A percentile compares a stretch with the other conserved stretches of the same genome.
These are phyloP conservation scores for Ernsta delagoae DNA, from an alignment of 2,888 invertebrate genomes.

Conservation along the genomic window DNA sequence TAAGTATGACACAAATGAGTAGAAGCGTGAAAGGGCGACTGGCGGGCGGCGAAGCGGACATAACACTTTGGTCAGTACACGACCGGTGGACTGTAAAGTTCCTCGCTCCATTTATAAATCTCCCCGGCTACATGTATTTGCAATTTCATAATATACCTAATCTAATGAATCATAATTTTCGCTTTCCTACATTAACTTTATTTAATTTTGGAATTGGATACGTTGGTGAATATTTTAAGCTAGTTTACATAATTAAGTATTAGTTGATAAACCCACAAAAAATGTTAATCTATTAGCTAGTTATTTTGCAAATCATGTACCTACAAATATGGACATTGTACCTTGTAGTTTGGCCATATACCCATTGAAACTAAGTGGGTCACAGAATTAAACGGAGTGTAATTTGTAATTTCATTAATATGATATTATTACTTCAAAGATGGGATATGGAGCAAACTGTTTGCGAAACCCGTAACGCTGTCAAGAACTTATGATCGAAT, in stretches of 20 bases:
- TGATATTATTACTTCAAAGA: not conserved
- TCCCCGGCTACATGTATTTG: conserved; percentile 24
- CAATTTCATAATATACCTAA: conserved; percentile 10
- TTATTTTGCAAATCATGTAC: too few relatives aligned
- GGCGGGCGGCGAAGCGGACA: conserved; percentile 61
- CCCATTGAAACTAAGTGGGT: not conserved
- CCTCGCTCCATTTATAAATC: conserved; percentile 65
- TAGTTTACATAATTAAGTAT: too few relatives aligned
- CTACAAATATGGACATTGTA: too few relatives aligned
- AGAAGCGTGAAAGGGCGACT: conserved; percentile 44
- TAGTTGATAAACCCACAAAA: too few relatives aligned
- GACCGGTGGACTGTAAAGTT: conserved; percentile 62
- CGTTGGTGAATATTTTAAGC: too few relatives aligned
- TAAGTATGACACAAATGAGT: conserved; percentile 40
- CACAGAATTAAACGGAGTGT: not conserved
- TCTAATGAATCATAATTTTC: conserved; percentile 18
- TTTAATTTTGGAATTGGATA: too few relatives aligned
- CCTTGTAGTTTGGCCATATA: too few relatives aligned
- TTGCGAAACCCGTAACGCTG: conserved; percentile 12
- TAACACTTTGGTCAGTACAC: conserved; percentile 59
- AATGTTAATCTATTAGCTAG: too few relatives aligned
- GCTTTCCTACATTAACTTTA: not conserved
- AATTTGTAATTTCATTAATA: not conserved
- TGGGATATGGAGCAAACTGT: not conserved
- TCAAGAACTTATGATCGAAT: conserved; percentile 33